Conservation (phyloP, 2,888 invertebrate species). For the Spodoptera littoralis region DNA sequence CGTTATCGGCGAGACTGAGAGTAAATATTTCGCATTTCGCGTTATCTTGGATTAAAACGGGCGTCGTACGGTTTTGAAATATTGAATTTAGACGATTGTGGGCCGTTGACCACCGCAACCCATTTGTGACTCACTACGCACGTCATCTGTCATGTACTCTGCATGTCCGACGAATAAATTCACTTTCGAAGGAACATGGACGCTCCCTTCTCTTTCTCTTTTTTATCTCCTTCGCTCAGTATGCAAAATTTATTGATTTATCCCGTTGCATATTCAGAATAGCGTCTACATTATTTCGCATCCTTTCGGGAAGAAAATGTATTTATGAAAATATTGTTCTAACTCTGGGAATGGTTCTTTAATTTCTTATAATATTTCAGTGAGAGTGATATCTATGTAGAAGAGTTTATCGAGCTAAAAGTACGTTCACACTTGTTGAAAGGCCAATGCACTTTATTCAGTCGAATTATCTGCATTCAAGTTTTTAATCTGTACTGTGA, state of each 20-base stretch:
- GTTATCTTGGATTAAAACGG: constrained; percentile 82
- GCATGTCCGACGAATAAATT: constrained; percentile 35
- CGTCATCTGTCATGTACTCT: too few relatives aligned
- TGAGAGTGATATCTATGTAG: background rate
- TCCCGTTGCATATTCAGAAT: constrained; percentile 51
- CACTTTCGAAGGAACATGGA: constrained; percentile 40
- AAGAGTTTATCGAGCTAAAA: background rate
- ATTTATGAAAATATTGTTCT: constrained; percentile 40
- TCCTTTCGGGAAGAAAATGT: constrained; percentile 44
- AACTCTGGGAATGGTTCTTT: constrained; percentile 13
- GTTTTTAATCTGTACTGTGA: background rate
- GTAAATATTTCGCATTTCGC: constrained; percentile 85
- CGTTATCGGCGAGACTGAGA: constrained; percentile 81
- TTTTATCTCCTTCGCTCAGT: constrained; percentile 51
- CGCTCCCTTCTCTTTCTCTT: constrained; percentile 22
- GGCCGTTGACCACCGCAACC: constrained; percentile 61
- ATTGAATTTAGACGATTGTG: constrained; percentile 79
- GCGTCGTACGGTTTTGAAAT: constrained; percentile 74
- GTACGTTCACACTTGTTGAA: background rate
- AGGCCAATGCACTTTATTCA: constrained; percentile 9
- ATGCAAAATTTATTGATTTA: constrained; percentile 57
- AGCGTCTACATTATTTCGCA: constrained; percentile 47
- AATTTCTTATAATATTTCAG: background rate
- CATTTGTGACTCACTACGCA: constrained; percentile 47
- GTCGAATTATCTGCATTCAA: background rate